Evolutionary conservation across 1,140 invertebrate genomes (phyloP).

Genomic region (Macrostomum lignano): DNA sequence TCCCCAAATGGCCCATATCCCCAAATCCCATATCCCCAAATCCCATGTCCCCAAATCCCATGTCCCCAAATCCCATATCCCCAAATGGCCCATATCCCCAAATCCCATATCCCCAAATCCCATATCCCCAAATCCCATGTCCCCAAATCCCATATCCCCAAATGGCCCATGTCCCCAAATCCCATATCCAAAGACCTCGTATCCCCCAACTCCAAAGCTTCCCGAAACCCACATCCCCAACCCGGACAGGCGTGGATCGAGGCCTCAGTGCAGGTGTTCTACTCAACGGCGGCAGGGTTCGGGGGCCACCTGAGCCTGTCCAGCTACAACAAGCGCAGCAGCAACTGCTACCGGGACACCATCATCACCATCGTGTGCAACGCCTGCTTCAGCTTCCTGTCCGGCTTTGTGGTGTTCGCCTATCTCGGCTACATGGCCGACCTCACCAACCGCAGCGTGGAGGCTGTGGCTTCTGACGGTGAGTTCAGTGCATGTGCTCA

Average conservation of each 20-base stretch:
- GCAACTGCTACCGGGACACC: conserved; percentile 38
- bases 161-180: too few relatives aligned
- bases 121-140: too few relatives aligned
- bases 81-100: too few relatives aligned
- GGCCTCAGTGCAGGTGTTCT: conserved; percentile 57
- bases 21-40: too few relatives aligned
- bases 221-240: too few relatives aligned
- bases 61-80: too few relatives aligned
- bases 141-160: too few relatives aligned
- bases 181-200: too few relatives aligned
- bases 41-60: too few relatives aligned
- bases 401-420: conserved; percentile 6
- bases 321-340: conserved; percentile 57
- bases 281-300: conserved; percentile 62
- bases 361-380: neutral
- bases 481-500: neutral
- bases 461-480: conserved; percentile 56
- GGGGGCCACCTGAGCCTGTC: conserved; percentile 60
- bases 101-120: too few relatives aligned
- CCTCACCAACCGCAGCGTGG: conserved; percentile 47
- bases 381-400: conserved; percentile 1
- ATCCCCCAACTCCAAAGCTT: too few relatives aligned
- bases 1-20: too few relatives aligned
- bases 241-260: conserved; percentile 76
- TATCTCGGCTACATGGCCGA: conserved; percentile 6